Evolutionary conservation across 2,888 invertebrate species (phyloP), one percentile per base, ranked within the genome.

Genomic region (Caenorhabditis virilis): DNA sequence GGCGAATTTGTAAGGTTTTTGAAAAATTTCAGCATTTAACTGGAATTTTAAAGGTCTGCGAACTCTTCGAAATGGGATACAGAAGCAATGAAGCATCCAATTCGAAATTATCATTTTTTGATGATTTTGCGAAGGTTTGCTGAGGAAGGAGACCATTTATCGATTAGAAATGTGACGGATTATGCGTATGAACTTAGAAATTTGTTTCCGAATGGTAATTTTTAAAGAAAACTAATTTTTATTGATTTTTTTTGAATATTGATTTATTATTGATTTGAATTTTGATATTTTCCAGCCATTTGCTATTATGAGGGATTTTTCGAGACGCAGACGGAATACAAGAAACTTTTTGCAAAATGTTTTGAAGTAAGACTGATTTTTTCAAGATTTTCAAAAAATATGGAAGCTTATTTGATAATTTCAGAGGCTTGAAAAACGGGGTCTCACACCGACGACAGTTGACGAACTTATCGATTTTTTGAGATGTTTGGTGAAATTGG

Each of bases 381-480:
- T 30, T 30, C 30, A 13, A 39, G 20, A 39, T 20, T n/a, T 11
- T 39, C 6, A n/a, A 39, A 39, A n/a, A n/a, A 15, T 39, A 20
- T 18, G 39, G 9, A 39, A 39, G n/a, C 36, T 9, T 30, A 9
- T 30, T n/a, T n/a, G n/a, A n/a, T n/a, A n/a, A n/a, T n/a, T 30
- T 30, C 13, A 62, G 62, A 48, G 61, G 13, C 33, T 66, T 2
- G 57, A 53, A 42, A 39, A 46, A 0, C 55, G 49, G 18, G 57
- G 59, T 11, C 48, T 69, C 5, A 61, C 62, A 2, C 39, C 54
- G 0, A 39, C 60, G 0, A 43, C 52, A 1, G 57, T 76, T 9
- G 68, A 78, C 33, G 72, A 66, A 18, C 54, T 63, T n/a, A 74
- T 75, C 30, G 75, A 78, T 23, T 67, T 78, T 18, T 36, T 78